Percentiles rank a stretch among this genome's conserved stretches.
These are phyloP conservation scores for Serranus cabrilla DNA, from an alignment of 2,797 vertebrate genomes.

Conservation along the genomic window DNA sequence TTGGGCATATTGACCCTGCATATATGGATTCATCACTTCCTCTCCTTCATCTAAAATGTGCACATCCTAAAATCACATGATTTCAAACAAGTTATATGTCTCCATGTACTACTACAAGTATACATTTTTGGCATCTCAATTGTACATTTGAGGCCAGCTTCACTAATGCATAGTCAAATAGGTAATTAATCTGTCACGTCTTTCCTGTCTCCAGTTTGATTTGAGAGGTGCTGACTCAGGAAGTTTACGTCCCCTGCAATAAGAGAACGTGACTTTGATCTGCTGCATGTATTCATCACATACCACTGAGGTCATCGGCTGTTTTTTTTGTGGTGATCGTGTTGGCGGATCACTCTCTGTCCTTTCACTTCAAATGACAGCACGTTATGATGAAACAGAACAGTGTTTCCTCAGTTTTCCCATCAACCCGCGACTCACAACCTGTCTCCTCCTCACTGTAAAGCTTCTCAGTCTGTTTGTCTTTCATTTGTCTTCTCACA, in stretches of 20 bases:
- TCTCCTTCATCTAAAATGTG: too few species aligned
- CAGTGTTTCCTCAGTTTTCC: conserved; percentile 27
- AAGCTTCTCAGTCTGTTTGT: conserved; percentile 15
- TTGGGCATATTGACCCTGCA: too few species aligned
- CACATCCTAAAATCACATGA: too few species aligned
- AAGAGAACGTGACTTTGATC: conserved; percentile 36
- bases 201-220: conserved; percentile 32
- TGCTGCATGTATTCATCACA: conserved; percentile 16
- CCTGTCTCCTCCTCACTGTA: conserved; percentile 1
- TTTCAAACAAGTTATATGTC: too few species aligned
- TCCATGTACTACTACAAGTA: not conserved
- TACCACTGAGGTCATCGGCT: conserved; percentile 19
- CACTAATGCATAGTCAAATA: not conserved
- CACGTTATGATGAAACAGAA: conserved; percentile 23
- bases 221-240: conserved; percentile 21
- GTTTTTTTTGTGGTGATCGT: conserved; percentile 30
- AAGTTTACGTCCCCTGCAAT: conserved; percentile 24
- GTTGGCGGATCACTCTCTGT: conserved; percentile 34
- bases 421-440: conserved; percentile 16
- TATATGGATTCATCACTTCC: too few species aligned
- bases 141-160: conserved; percentile 16
- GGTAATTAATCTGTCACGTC: conserved; percentile 23
- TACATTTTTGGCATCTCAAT: conserved; percentile 2
- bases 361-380: conserved; percentile 40
- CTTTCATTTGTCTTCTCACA: conserved; percentile 27